Evolutionary conservation across 2,113 vertebrate genomes (phyloP).

Genomic region (Noctilio leporinus): DNA sequence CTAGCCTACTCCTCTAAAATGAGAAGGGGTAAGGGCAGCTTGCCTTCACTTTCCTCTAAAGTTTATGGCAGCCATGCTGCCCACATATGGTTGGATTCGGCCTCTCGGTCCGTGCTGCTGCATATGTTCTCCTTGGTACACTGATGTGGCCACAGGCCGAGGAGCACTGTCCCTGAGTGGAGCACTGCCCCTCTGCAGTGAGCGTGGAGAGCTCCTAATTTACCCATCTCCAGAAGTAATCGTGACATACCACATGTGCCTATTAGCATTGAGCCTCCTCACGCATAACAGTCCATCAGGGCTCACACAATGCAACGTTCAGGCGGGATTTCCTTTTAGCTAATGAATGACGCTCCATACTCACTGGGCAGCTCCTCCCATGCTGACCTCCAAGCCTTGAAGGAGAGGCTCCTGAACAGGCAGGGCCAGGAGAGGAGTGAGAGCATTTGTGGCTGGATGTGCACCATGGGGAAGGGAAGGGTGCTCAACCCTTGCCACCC

Average conservation of each 20-base stretch:
- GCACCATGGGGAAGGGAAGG: background rate
- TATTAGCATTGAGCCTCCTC: background rate
- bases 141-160: background rate
- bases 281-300: background rate
- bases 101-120: background rate
- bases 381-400: background rate
- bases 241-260: background rate
- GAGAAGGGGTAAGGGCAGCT: background rate
- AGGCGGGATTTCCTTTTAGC: background rate
- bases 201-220: background rate
- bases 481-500: no score
- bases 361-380: background rate
- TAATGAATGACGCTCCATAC: background rate
- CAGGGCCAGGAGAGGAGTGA: background rate
- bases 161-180: fast-evolving
- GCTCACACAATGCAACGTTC: background rate
- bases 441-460: background rate
- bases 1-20: background rate
- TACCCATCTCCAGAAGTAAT: background rate
- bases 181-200: background rate
- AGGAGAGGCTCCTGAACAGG: background rate
- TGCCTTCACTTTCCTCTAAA: background rate
- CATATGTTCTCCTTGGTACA: background rate
- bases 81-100: background rate
- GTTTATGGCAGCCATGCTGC: background rate